phyloP scores from a whole-genome alignment of 2,888 invertebrate genomes.

The Eudemis profundana region DNA sequence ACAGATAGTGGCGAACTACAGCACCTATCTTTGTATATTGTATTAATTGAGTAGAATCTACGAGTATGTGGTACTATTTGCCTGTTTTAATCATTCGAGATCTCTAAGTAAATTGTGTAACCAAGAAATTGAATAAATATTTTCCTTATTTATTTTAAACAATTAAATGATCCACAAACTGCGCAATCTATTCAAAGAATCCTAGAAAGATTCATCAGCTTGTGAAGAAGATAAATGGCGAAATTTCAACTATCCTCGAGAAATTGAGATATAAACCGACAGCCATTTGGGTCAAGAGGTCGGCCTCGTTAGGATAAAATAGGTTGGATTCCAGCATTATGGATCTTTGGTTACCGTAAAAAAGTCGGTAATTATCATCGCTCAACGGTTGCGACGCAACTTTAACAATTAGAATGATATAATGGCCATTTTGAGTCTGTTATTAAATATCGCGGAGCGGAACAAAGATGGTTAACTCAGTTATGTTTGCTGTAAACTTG shows the following conservation, averaged over 20 bases:
- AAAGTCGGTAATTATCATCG: slow-evolving; percentile 52
- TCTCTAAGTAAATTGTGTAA: too few species aligned
- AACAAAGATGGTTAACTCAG: background rate
- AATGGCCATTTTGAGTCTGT: slow-evolving; percentile 29
- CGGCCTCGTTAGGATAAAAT: slow-evolving; percentile 44
- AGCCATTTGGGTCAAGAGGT: slow-evolving; percentile 46
- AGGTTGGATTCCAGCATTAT: slow-evolving; percentile 44
- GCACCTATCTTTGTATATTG: too few species aligned
- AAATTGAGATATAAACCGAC: slow-evolving; percentile 43
- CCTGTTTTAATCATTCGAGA: too few species aligned
- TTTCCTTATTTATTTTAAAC: slow-evolving; percentile 2
- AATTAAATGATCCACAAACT: background rate
- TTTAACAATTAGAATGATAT: slow-evolving; percentile 42
- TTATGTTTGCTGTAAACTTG: background rate
- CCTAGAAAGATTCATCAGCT: slow-evolving; percentile 20
- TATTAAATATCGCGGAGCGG: slow-evolving; percentile 27
- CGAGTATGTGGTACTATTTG: too few species aligned
- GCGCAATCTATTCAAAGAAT: slow-evolving; percentile 27
- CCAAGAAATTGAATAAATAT: background rate
- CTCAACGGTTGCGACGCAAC: slow-evolving; percentile 42
- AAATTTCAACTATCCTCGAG: slow-evolving; percentile 38
- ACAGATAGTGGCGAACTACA: too few species aligned
- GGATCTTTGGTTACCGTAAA: slow-evolving; percentile 49
- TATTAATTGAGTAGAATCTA: too few species aligned
- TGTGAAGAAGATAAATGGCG: slow-evolving; percentile 38